Evolutionary conservation across 2,797 vertebrate species (phyloP), one percentile per base, ranked within the genome.

Genomic region (Eurystomus glaucurus): DNA sequence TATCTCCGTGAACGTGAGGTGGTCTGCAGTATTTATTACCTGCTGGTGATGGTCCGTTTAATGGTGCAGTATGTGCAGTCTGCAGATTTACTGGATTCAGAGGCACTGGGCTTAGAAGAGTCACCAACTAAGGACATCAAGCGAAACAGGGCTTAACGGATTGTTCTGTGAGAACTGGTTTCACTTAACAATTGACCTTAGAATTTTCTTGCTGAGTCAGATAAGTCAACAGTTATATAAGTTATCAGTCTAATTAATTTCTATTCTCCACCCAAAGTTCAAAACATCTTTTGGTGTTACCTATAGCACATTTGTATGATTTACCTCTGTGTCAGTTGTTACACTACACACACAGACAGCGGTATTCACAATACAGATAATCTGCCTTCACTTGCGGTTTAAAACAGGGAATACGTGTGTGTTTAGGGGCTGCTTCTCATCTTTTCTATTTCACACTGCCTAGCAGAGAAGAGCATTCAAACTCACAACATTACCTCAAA

Each of bases 61-160:
- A 46, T 3, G 95, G 39, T 54, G 94, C 11, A 71, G 89, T 33
- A 50, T 88, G 58, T 75, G 41, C 33, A 45, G 69, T 78, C 75
- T 94, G 96, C 35, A 96, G 28, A 68, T 79, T 98, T 29, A 98
- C 17, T 26, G 98, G 98, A 72, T 98, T 96, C 62, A 98, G 94
- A 87, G 97, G 92, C 60, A 97, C 89, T 81, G 98, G 88, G 78
- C 94, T 97, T 86, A 98, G 82, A 68, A 94, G 61, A 74, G 94
- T 97, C 0, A 11, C 71, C 93, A 98, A 0, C 98, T 98, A 64
- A 90, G 86, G 91, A 95, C 81, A 96, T 41, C 15, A 95, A 85
- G 57, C 45, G 70, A 61, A 96, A 88, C 64, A 60, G 25, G 1
- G 26, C 39, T 26, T 84, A 93, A 70, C 35, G 83, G 46, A 62